Evolutionary conservation across 2,888 invertebrate species (phyloP).

Genomic region (Ashinkailepas kermadecensis): DNA sequence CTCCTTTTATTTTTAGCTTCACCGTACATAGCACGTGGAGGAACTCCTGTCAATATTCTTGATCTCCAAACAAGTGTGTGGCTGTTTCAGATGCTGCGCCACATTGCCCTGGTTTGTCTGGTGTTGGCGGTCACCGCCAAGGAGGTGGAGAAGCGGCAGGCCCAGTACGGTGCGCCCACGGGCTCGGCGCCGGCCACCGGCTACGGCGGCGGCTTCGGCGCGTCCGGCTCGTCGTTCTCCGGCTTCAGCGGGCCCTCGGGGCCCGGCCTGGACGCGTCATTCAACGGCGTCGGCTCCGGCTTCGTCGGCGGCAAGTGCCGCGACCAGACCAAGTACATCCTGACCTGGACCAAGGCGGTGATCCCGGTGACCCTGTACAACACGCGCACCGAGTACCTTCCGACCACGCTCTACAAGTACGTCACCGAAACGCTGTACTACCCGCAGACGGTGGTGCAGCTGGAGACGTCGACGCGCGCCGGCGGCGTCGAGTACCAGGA

Average conservation of each 20-base stretch:
- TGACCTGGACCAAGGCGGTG: constrained; percentile 22
- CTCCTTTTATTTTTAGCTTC: background rate
- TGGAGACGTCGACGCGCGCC: constrained; percentile 18
- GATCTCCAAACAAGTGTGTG: background rate
- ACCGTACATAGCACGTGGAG: background rate
- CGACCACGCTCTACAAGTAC: constrained; percentile 23
- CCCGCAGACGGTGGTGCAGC: constrained; percentile 11
- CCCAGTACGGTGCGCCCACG: background rate
- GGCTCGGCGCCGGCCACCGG: background rate
- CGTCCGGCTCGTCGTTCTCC: background rate
- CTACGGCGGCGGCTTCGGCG: background rate
- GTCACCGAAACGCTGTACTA: constrained; percentile 13
- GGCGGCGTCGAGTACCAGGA: constrained; percentile 14
- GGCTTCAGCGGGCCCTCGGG: constrained; percentile 5
- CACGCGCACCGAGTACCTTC: constrained; percentile 22
- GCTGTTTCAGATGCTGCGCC: constrained; percentile 1
- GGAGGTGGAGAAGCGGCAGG: constrained; percentile 11
- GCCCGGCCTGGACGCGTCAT: background rate
- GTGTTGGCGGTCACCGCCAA: background rate
- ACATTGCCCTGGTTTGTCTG: constrained; percentile 13
- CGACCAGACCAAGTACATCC: constrained; percentile 23
- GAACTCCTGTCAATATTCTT: background rate
- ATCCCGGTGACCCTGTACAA: constrained; percentile 19
- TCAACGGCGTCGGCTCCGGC: background rate
- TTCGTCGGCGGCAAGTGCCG: constrained; percentile 17